phyloP scores from a whole-genome alignment of 2,888 invertebrate species.

The Carcina quercana region DNA sequence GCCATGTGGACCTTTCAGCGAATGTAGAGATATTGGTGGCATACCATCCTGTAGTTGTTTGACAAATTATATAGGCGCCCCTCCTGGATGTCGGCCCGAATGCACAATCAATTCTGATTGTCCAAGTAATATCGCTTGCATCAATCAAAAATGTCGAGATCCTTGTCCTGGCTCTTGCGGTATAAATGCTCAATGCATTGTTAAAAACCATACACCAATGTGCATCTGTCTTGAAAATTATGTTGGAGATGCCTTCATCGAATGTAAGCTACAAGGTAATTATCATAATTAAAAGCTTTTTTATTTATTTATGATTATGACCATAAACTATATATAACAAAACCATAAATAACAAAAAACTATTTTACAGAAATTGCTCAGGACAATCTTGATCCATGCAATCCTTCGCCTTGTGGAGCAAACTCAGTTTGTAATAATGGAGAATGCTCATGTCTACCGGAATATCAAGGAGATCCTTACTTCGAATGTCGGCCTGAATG shows the following conservation, averaged over 20 bases:
- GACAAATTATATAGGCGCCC: constrained; percentile 79
- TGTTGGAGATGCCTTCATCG: constrained; percentile 83
- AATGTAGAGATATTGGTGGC: constrained; percentile 75
- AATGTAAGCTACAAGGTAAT: constrained; percentile 71
- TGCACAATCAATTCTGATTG: constrained; percentile 85
- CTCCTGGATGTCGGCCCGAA: constrained; percentile 81
- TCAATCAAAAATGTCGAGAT: constrained; percentile 83
- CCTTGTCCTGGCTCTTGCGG: constrained; percentile 90
- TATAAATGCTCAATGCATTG: constrained; percentile 74
- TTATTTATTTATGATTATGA: too few relatives aligned
- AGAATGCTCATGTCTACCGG: constrained; percentile 75
- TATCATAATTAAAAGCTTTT: too few relatives aligned
- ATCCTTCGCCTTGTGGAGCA: constrained; percentile 79
- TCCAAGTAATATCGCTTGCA: constrained; percentile 82
- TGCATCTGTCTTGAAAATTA: constrained; percentile 82
- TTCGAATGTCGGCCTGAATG: constrained; percentile 82
- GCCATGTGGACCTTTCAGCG: constrained; percentile 80
- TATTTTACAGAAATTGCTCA: constrained; percentile 31
- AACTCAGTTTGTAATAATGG: constrained; percentile 76
- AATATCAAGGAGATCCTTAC: constrained; percentile 79
- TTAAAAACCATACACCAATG: constrained; percentile 82
- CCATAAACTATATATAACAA: not conserved
- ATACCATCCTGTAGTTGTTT: constrained; percentile 79
- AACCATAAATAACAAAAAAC: not conserved
- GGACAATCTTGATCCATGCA: constrained; percentile 70